Percentiles rank a stretch among this genome's conserved stretches.
phyloP scores from a whole-genome alignment of 2,888 invertebrate genomes.

The Byasa hedistus region DNA sequence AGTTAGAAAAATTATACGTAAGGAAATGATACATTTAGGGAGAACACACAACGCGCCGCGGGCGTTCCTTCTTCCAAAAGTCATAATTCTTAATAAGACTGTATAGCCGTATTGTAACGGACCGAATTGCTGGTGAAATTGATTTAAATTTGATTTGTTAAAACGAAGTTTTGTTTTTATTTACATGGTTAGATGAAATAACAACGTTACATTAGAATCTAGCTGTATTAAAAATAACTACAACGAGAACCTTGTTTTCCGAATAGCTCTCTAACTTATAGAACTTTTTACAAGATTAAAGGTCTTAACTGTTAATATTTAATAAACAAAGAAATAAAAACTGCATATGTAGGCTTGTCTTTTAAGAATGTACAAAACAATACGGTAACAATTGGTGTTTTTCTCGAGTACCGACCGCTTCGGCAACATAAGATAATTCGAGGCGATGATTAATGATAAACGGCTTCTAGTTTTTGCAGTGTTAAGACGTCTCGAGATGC shows the following conservation, averaged over 20 bases:
- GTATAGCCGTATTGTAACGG: conserved; percentile 68
- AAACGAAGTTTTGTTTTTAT: conserved; percentile 43
- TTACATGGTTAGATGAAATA: not conserved
- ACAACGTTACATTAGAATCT: too few relatives aligned
- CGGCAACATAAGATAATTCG: conserved; percentile 52
- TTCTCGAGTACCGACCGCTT: conserved; percentile 37
- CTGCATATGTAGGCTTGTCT: not conserved
- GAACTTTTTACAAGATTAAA: not conserved
- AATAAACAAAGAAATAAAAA: not conserved
- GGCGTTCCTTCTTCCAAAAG: conserved; percentile 67
- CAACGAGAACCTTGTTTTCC: too few relatives aligned
- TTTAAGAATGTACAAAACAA: conserved; percentile 24
- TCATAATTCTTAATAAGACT: conserved; percentile 75
- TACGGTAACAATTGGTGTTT: conserved; percentile 19
- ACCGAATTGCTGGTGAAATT: conserved; percentile 64
- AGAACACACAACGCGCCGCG: conserved; percentile 63
- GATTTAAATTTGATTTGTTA: conserved; percentile 70
- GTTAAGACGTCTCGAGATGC: conserved; percentile 32
- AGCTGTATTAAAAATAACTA: too few relatives aligned
- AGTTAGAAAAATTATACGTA: conserved; percentile 72
- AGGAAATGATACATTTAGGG: conserved; percentile 73
- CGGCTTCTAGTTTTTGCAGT: conserved; percentile 48
- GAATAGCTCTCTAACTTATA: not conserved
- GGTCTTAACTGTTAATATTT: conserved; percentile 2
- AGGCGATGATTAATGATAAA: conserved; percentile 56